Evolutionary conservation across 2,888 invertebrate genomes (phyloP).

Genomic region (Cremastinae sp.): DNA sequence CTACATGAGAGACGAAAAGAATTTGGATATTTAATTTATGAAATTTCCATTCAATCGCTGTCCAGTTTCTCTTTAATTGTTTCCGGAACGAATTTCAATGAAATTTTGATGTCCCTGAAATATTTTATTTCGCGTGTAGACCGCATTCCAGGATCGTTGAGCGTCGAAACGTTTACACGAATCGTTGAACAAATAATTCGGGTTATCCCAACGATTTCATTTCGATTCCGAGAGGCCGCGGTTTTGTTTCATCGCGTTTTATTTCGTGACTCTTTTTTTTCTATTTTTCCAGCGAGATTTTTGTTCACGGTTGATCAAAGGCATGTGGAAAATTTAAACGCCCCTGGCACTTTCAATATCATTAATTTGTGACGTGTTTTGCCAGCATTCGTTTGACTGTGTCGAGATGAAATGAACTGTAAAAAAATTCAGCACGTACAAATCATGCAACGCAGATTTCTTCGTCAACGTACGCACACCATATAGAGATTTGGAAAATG

Average conservation of each 20-base stretch:
- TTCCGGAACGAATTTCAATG: too few relatives aligned
- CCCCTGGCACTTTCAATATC: constrained; percentile 47
- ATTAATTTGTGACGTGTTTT: constrained; percentile 56
- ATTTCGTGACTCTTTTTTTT: neutral
- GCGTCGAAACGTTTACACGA: neutral
- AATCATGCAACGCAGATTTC: neutral
- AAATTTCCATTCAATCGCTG: too few relatives aligned
- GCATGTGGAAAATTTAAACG: constrained; percentile 20
- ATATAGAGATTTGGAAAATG: constrained; percentile 8
- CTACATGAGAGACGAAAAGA: too few relatives aligned
- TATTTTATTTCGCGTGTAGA: neutral
- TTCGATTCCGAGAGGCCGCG: neutral
- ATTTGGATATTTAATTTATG: too few relatives aligned
- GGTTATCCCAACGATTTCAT: neutral
- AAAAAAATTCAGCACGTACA: neutral
- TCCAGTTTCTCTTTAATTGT: too few relatives aligned
- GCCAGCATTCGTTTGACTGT: constrained; percentile 17
- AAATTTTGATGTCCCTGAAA: too few relatives aligned
- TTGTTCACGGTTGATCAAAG: neutral
- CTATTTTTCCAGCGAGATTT: neutral
- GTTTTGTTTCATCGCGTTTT: constrained; percentile 2
- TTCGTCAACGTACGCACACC: neutral
- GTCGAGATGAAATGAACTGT: constrained; percentile 34
- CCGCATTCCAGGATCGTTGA: neutral
- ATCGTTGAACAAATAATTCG: constrained; percentile 16